A percentile compares a stretch with the other conserved stretches of the same genome.
phyloP scores from a whole-genome alignment of 2,113 vertebrate species.

The Elephas maximus region DNA sequence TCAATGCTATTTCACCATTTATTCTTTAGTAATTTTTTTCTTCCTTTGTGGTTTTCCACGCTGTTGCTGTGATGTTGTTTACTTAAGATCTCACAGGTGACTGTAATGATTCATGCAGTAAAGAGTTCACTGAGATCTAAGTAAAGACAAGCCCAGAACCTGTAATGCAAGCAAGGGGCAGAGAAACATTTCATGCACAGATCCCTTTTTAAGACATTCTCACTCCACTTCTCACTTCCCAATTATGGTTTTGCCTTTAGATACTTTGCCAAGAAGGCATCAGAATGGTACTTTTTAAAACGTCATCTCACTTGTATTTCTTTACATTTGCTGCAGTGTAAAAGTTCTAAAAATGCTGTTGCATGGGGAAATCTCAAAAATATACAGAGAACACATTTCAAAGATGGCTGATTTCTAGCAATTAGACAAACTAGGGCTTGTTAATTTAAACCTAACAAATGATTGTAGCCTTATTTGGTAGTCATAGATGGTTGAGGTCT shows the following conservation, averaged over 20 bases:
- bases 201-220: background rate
- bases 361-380: background rate
- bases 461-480: background rate
- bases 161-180: background rate
- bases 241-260: background rate
- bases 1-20: background rate
- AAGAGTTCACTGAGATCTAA: background rate
- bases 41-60: background rate
- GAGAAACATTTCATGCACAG: background rate
- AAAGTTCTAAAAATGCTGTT: background rate
- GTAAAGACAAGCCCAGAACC: background rate
- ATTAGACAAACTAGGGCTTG: background rate
- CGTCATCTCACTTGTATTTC: background rate
- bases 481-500: background rate
- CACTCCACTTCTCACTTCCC: background rate
- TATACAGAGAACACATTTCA: background rate
- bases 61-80: background rate
- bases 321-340: background rate
- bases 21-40: background rate
- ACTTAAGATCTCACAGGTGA: background rate
- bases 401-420: background rate
- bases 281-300: background rate
- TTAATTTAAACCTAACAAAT: background rate
- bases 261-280: background rate
- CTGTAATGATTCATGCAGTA: background rate